Conservation (phyloP, 2,113 vertebrate species). For the Ammodytes marinus region DNA sequence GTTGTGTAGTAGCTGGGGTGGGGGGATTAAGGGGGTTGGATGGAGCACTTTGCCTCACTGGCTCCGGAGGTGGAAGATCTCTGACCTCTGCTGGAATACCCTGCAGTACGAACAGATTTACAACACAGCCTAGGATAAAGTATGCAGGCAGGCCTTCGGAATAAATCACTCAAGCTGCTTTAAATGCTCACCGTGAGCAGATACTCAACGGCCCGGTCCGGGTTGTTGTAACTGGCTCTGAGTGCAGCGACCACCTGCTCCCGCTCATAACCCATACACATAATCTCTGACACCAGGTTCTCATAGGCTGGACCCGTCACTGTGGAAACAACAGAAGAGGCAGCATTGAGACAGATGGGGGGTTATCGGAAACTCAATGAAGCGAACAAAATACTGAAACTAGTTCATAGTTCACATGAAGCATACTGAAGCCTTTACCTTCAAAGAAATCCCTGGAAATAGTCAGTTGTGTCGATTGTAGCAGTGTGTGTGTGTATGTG, state of each 20-base stretch:
- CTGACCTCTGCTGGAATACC: slow-evolving; percentile 77
- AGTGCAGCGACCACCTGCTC: slow-evolving; percentile 84
- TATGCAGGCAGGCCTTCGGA: neutral
- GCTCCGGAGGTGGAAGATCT: slow-evolving; percentile 66
- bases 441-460: too few species aligned
- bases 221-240: slow-evolving; percentile 86
- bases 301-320: slow-evolving; percentile 87
- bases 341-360: neutral
- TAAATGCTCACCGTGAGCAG: slow-evolving; percentile 81
- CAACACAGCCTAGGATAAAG: neutral
- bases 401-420: too few species aligned
- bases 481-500: too few species aligned
- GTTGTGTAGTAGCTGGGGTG: slow-evolving; percentile 57
- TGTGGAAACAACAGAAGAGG: slow-evolving; percentile 43
- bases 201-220: slow-evolving; percentile 87
- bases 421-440: too few species aligned
- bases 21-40: slow-evolving; percentile 24
- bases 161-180: neutral
- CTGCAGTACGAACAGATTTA: slow-evolving; percentile 58
- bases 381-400: too few species aligned
- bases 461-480: too few species aligned
- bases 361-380: too few species aligned
- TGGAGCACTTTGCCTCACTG: slow-evolving; percentile 50
- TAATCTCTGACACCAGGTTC: slow-evolving; percentile 86
- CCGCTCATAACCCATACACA: slow-evolving; percentile 87